Percentiles rank a stretch among this genome's conserved stretches.
Evolutionary conservation across 2,113 vertebrate genomes (phyloP).

Genomic region (Strigops habroptila): DNA sequence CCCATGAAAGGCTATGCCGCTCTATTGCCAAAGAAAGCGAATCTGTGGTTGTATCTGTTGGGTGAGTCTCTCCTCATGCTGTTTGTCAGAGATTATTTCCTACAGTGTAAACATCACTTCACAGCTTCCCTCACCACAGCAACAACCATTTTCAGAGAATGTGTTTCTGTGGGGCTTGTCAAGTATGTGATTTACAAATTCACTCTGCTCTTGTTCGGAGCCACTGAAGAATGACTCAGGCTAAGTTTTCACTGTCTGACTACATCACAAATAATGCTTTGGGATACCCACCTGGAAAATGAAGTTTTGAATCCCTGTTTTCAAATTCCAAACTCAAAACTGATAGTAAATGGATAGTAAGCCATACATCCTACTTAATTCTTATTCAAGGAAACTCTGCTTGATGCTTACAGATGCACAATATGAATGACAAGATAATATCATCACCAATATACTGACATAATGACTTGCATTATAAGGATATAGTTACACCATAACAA

Average conservation of each 20-base stretch:
- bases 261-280: not conserved
- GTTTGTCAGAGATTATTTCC: not conserved
- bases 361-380: not conserved
- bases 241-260: not conserved
- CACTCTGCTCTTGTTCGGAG: not conserved
- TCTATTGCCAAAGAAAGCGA: conserved; percentile 75
- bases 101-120: not conserved
- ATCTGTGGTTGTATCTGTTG: conserved; percentile 82
- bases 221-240: not conserved
- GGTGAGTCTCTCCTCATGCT: conserved; percentile 63
- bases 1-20: conserved; percentile 75
- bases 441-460: not conserved
- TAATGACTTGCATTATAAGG: not conserved
- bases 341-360: not conserved
- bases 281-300: not conserved
- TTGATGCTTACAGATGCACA: not conserved
- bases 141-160: not conserved
- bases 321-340: not conserved
- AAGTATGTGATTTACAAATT: not conserved
- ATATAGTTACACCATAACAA: not conserved
- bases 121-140: not conserved
- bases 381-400: not conserved
- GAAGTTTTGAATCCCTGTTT: not conserved
- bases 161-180: not conserved
- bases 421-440: not conserved